These are phyloP conservation scores for Notarius lentiginosus DNA, from an alignment of 2,113 vertebrate species.

Conservation along the genomic window DNA sequence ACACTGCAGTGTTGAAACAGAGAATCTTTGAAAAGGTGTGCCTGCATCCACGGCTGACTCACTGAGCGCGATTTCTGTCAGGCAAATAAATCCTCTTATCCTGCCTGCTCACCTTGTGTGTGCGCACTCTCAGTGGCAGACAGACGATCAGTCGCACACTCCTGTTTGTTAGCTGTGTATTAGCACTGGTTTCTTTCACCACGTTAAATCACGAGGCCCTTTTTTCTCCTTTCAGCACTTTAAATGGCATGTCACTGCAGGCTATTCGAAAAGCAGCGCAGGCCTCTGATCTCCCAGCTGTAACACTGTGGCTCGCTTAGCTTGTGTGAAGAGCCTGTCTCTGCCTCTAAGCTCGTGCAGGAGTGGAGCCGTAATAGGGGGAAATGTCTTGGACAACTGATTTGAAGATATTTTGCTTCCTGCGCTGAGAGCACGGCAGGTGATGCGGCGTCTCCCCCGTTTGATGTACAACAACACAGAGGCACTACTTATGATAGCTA, in stretches of 20 bases:
- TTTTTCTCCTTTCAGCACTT: constrained; percentile 32
- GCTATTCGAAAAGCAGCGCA: constrained; percentile 59
- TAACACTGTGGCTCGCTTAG: constrained; percentile 66
- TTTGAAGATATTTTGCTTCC: constrained; percentile 99
- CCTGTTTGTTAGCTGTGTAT: constrained; percentile 43
- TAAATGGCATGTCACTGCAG: constrained; percentile 62
- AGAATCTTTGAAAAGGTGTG: neutral
- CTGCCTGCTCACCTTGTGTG: neutral
- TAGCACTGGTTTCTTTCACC: constrained; percentile 25
- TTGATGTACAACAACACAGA: constrained; percentile 98
- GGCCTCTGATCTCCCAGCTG: constrained; percentile 68
- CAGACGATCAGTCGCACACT: constrained; percentile 22
- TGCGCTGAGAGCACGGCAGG: constrained; percentile 96
- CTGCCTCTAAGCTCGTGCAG: constrained; percentile 67
- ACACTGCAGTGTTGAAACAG: neutral
- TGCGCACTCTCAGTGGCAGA: neutral
- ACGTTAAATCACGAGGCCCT: constrained; percentile 22
- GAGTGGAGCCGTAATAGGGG: constrained; percentile 86
- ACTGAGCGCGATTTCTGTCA: neutral
- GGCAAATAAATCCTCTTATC: constrained; percentile 5
- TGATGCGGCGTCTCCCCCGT: constrained; percentile 87
- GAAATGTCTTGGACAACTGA: constrained; percentile 99
- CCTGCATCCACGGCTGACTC: neutral
- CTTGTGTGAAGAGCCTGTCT: constrained; percentile 77
- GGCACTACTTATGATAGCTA: constrained; percentile 92